These are phyloP conservation scores for Anoplophora glabripennis DNA, from an alignment of 1,140 invertebrate species.

Conservation along the genomic window DNA sequence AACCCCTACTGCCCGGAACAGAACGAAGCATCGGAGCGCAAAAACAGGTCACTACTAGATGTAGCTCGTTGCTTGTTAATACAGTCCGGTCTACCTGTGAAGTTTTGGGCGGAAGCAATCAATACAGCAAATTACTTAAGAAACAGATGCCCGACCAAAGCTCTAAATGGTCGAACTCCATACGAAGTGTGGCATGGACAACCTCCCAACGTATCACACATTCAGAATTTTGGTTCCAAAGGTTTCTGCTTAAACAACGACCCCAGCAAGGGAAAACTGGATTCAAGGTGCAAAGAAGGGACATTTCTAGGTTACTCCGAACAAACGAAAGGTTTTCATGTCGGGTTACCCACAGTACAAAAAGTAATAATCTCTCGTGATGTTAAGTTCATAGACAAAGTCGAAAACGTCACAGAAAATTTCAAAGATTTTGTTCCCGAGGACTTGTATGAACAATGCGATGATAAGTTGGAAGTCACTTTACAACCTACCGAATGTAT, in stretches of 20 bases:
- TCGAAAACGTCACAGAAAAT: background rate
- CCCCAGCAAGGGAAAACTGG: conserved; percentile 10
- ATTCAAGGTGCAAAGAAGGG: background rate
- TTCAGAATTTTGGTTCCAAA: conserved; percentile 3
- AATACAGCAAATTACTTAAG: too few species aligned
- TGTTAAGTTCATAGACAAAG: background rate
- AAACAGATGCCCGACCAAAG: too few species aligned
- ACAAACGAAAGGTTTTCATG: too few species aligned
- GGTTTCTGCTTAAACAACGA: background rate
- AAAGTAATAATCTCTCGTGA: too few species aligned
- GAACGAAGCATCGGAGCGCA: background rate
- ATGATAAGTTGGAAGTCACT: too few species aligned
- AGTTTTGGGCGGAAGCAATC: too few species aligned
- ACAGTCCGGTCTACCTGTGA: too few species aligned
- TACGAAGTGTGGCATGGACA: conserved; percentile 16
- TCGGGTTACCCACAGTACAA: too few species aligned
- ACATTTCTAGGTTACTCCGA: conserved; percentile 1
- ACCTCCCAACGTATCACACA: background rate
- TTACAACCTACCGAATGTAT: background rate
- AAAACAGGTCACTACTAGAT: too few species aligned
- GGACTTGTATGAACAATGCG: background rate
- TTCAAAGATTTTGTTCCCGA: background rate
- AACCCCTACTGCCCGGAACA: background rate
- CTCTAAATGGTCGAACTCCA: conserved; percentile 7
- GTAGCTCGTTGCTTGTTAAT: too few species aligned